Evolutionary conservation across 1,140 invertebrate genomes (phyloP), one percentile per base, ranked within the genome.

Genomic region (Meloidogyne exigua): DNA sequence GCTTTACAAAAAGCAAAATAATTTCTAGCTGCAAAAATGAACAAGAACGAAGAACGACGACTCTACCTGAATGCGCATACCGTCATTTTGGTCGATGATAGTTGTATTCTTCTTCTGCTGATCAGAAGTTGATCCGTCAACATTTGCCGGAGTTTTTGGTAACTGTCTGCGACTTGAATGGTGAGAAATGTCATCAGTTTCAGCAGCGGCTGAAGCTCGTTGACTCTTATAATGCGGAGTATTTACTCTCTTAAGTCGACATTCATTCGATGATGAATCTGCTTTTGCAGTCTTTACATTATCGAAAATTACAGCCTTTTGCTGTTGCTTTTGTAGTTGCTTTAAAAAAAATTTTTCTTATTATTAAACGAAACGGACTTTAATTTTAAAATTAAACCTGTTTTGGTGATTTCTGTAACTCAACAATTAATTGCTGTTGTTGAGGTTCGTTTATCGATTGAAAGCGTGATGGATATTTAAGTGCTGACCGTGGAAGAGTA

Each of bases 141-240:
- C 62, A 23, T 26, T n/a, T 21, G 11, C 26, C 13, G 63, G 69
- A 62, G 67, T 28, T 49, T 63, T 77, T 49, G 72, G 62, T 63
- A 23, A 64, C 1, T 73, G 67, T 62, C 32, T 3, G 0, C 21
- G 26, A 25, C 69, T 39, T 62, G 57, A 23, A 36, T 75, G 66
- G 15, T 36, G 36, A 49, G 28, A 36, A 18, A 11, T 18, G 2
- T n/a, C 65, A 21, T 13, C 28, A 7, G 9, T 63, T 36, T 26
- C 67, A 42, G 65, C 39, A 4, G n/a, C 23, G 11, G 57, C 36
- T 36, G 73, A 36, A 21, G 75, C 21, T 4, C 78, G 57, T 39
- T 39, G 42, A 71, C 23, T 67, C 15, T 82, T 81, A 73, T 87
- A 87, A 72, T 85, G 85, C 1, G 84, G 84, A 25, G 84, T 85